phyloP scores from a whole-genome alignment of 2,888 invertebrate species.

The Epistrophe grossulariae region DNA sequence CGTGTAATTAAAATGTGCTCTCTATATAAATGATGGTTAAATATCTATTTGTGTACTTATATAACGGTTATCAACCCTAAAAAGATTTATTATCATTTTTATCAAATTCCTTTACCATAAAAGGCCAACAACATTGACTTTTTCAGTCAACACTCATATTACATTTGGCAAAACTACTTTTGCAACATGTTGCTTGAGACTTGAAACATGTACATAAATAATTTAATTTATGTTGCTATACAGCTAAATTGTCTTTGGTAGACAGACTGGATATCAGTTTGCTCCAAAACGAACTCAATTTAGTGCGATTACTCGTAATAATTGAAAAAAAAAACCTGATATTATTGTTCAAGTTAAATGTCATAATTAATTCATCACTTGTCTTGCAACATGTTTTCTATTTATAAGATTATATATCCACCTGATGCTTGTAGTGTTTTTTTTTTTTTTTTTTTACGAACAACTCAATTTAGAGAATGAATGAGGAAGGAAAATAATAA shows the following conservation, averaged over 20 bases:
- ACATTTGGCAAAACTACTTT: slow-evolving; percentile 41
- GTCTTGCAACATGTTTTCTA: slow-evolving; percentile 27
- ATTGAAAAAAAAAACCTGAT: slow-evolving; percentile 48
- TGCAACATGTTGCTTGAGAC: slow-evolving; percentile 61
- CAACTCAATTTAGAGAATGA: slow-evolving; percentile 59
- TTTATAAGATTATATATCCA: background rate
- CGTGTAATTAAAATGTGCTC: slow-evolving; percentile 28
- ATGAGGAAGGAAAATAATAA: slow-evolving; percentile 56
- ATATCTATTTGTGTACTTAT: background rate
- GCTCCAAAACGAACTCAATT: slow-evolving; percentile 28
- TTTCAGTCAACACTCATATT: slow-evolving; percentile 14
- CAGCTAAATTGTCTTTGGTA: background rate
- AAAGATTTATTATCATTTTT: background rate
- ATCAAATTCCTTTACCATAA: slow-evolving; percentile 57
- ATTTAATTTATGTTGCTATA: slow-evolving; percentile 32
- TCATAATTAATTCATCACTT: slow-evolving; percentile 42
- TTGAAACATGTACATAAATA: background rate
- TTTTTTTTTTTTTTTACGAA: background rate
- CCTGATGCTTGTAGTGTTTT: background rate
- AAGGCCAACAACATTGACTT: slow-evolving; percentile 38
- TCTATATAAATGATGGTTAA: slow-evolving; percentile 28
- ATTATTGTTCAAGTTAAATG: slow-evolving; percentile 1
- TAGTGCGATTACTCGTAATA: slow-evolving; percentile 16
- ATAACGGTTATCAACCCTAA: slow-evolving; percentile 57
- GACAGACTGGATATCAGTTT: slow-evolving; percentile 25